Percentiles rank a stretch among this genome's conserved stretches.
Conservation (phyloP, 1,140 invertebrate genomes). For the Drosophila mojavensis region DNA sequence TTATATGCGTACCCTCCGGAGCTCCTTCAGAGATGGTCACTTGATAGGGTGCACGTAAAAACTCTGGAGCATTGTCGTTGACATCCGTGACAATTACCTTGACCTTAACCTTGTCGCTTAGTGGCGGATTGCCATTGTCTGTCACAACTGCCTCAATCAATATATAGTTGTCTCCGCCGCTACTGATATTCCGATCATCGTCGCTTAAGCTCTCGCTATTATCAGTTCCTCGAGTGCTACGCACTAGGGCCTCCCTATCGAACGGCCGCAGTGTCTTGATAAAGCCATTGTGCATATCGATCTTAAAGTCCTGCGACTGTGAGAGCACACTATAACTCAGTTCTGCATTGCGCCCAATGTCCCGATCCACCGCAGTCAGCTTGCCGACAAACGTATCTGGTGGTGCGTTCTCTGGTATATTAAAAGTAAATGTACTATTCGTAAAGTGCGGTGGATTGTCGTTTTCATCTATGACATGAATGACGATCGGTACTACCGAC, state of each 20-base stretch:
- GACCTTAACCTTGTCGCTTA: slow-evolving; percentile 94
- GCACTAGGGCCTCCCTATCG: slow-evolving; percentile 93
- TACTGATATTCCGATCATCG: slow-evolving; percentile 64
- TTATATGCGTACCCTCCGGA: slow-evolving; percentile 90
- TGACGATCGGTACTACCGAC: slow-evolving; percentile 93
- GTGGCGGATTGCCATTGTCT: slow-evolving; percentile 92
- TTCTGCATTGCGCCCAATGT: slow-evolving; percentile 96
- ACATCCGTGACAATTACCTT: slow-evolving; percentile 95
- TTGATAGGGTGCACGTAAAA: slow-evolving; percentile 92
- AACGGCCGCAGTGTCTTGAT: slow-evolving; percentile 93
- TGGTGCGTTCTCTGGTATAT: slow-evolving; percentile 94
- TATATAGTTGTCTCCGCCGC: slow-evolving; percentile 87
- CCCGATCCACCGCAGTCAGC: slow-evolving; percentile 94
- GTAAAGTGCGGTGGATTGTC: slow-evolving; percentile 96
- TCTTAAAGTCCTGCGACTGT: slow-evolving; percentile 92
- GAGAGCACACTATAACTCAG: slow-evolving; percentile 92
- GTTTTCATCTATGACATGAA: slow-evolving; percentile 97
- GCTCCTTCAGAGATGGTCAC: slow-evolving; percentile 94
- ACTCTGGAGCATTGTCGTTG: slow-evolving; percentile 96
- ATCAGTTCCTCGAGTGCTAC: slow-evolving; percentile 58
- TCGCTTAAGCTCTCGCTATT: slow-evolving; percentile 22
- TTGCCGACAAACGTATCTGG: slow-evolving; percentile 95
- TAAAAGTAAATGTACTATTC: slow-evolving; percentile 93
- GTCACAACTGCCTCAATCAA: slow-evolving; percentile 93
- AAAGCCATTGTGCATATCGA: slow-evolving; percentile 96